Evolutionary conservation across 1,140 invertebrate genomes (phyloP), one percentile per base, ranked within the genome.

Genomic region (Agrilus planipennis): DNA sequence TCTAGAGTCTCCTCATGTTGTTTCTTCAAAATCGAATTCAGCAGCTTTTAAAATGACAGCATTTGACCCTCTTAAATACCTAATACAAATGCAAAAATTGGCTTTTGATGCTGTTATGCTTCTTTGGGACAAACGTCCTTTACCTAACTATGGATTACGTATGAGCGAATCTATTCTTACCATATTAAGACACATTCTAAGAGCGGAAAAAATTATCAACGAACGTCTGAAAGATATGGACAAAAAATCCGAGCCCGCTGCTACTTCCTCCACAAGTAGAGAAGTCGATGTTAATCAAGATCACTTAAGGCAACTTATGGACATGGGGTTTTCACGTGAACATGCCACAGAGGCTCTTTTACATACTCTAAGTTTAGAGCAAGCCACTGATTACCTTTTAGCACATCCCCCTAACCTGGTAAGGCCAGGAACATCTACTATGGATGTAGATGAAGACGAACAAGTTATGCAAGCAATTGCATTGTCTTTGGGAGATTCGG

Each of bases 351-450:
- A 89, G 53, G 86, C 86, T 7, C 61, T 90, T 16, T 46, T 75
- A 2, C 76, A 77, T 39, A 79, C 79, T 2, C 53, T 68, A 11
- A 75, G 68, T 0, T 56, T 91, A 2, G 82, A 89, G 61, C 82
- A 88, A 60, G 88, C 88, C 0, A 88, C 87, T 2, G 87, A 91
- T 51, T 89, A 83, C 60, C 61, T 90, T n/a, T 62, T 90, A 0
- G 77, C 71, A 29, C 77, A 82, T 61, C 75, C 80, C 0, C 50
- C 50, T 21, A 44, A 50, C 10, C 23, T 46, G 14, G 14, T 39
- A 17, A 50, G 47, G 25, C 35, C 46, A 15, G 58, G 58, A 3
- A 51, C 61, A 5, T 61, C 64, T 14, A 44, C 37, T 22, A 71
- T 72, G 67, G 73, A 76, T 35, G 56, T 73, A 35, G 75, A 78